Evolutionary conservation across 2,797 vertebrate genomes (phyloP).

Genomic region (Miichthys miiuy): DNA sequence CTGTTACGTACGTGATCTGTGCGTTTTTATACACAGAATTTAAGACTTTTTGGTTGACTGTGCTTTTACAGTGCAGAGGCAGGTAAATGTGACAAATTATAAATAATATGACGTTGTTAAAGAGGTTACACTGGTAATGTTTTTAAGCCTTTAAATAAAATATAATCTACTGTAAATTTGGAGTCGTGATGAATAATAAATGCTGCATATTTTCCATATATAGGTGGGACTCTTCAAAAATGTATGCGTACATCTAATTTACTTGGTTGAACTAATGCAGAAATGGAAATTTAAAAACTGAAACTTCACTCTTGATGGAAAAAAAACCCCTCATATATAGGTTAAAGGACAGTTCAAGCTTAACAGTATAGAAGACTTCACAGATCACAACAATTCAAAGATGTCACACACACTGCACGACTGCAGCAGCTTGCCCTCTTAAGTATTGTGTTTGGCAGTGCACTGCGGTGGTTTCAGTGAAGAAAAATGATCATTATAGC

Average conservation of each 20-base stretch:
- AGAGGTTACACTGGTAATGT: constrained; percentile 26
- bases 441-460: constrained; percentile 78
- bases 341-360: constrained; percentile 51
- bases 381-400: constrained; percentile 61
- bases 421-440: constrained; percentile 58
- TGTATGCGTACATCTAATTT: background rate
- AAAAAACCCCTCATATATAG: background rate
- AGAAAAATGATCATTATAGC: constrained; percentile 86
- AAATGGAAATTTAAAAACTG: constrained; percentile 5
- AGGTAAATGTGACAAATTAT: constrained; percentile 41
- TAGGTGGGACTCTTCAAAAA: constrained; percentile 7
- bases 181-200: constrained; percentile 45
- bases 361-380: constrained; percentile 47
- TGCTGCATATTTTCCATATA: constrained; percentile 27
- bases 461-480: constrained; percentile 65
- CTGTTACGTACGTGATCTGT: background rate
- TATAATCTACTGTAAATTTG: constrained; percentile 40
- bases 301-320: constrained; percentile 8
- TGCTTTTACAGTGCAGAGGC: constrained; percentile 1
- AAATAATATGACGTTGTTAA: constrained; percentile 35
- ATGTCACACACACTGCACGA: constrained; percentile 31
- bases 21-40: constrained; percentile 4
- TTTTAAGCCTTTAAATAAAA: constrained; percentile 52
- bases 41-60: background rate
- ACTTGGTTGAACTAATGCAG: background rate